Evolutionary conservation across 2,888 invertebrate genomes (phyloP).

Genomic region (Nomada flava): DNA sequence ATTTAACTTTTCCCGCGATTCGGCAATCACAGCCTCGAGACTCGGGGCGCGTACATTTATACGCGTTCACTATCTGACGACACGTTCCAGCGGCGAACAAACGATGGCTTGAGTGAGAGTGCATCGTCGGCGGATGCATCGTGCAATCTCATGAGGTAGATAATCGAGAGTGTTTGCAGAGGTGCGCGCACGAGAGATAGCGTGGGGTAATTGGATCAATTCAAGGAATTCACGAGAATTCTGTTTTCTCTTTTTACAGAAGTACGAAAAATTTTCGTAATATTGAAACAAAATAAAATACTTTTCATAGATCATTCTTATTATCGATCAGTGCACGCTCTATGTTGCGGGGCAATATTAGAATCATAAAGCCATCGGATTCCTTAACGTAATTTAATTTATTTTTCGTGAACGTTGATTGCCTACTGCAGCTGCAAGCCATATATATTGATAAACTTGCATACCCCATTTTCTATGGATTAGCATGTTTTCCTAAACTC

Average conservation of each 20-base stretch:
- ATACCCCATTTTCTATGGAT: no score
- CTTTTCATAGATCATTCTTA: no score
- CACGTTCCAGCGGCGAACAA: constrained; percentile 22
- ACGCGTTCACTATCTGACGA: constrained; percentile 12
- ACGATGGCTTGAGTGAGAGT: constrained; percentile 26
- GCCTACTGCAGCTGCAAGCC: no score
- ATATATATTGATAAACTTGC: no score
- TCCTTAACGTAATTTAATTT: no score
- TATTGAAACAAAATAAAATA: no score
- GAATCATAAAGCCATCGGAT: no score
- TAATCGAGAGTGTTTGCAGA: constrained; percentile 32
- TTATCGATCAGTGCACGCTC: no score
- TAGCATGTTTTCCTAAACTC: no score
- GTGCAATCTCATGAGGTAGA: constrained; percentile 39
- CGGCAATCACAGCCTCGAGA: constrained; percentile 32
- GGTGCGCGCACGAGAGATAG: constrained; percentile 52
- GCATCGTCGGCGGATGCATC: constrained; percentile 5
- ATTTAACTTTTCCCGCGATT: constrained; percentile 62
- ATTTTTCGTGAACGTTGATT: no score
- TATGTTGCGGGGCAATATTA: no score
- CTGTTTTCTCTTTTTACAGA: neutral
- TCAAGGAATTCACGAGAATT: neutral
- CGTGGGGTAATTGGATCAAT: constrained; percentile 41
- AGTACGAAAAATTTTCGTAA: no score
- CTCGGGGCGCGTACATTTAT: neutral